phyloP scores from a whole-genome alignment of 1,140 invertebrate genomes.

The Zelostemma sp. region DNA sequence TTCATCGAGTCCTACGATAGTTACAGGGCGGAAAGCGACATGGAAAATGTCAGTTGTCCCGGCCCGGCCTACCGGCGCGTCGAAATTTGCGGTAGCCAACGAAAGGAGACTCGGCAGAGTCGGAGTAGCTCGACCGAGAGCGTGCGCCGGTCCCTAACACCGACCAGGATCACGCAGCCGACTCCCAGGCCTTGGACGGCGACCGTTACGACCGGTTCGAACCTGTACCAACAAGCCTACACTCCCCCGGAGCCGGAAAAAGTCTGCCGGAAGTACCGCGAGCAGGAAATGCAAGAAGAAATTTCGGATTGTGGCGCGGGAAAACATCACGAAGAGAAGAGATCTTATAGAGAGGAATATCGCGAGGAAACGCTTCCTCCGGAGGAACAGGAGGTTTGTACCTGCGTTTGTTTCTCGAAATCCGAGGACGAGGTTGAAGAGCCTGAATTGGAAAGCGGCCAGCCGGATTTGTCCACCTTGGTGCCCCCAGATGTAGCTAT shows the following conservation, averaged over 20 bases:
- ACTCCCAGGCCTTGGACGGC: slow-evolving; percentile 65
- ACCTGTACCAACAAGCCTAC: slow-evolving; percentile 56
- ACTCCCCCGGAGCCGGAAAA: slow-evolving; percentile 37
- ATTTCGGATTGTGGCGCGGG: slow-evolving; percentile 47
- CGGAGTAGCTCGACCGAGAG: slow-evolving; percentile 60
- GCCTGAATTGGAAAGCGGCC: slow-evolving; percentile 37
- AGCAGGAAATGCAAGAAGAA: slow-evolving; percentile 51
- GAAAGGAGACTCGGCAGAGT: slow-evolving; percentile 41
- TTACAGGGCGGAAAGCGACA: slow-evolving; percentile 29
- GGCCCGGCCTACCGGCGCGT: slow-evolving; percentile 58
- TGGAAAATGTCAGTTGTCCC: slow-evolving; percentile 62
- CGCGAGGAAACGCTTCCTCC: slow-evolving; percentile 28
- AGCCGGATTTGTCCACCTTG: slow-evolving; percentile 53
- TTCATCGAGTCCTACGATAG: slow-evolving; percentile 34
- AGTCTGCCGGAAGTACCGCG: slow-evolving; percentile 50
- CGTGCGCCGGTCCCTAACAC: slow-evolving; percentile 61
- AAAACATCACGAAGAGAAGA: slow-evolving; percentile 55
- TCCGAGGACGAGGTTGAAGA: slow-evolving; percentile 29
- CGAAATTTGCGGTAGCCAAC: slow-evolving; percentile 45
- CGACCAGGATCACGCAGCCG: slow-evolving; percentile 65
- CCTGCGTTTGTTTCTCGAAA: slow-evolving; percentile 33
- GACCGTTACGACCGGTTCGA: slow-evolving; percentile 54
- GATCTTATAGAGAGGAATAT: slow-evolving; percentile 50
- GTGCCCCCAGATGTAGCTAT: slow-evolving; percentile 55
- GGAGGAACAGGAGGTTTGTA: slow-evolving; percentile 40